Percentiles rank a stretch among this genome's conserved stretches.
Evolutionary conservation across 2,888 invertebrate genomes (phyloP).

Genomic region (Abrostola tripartita): DNA sequence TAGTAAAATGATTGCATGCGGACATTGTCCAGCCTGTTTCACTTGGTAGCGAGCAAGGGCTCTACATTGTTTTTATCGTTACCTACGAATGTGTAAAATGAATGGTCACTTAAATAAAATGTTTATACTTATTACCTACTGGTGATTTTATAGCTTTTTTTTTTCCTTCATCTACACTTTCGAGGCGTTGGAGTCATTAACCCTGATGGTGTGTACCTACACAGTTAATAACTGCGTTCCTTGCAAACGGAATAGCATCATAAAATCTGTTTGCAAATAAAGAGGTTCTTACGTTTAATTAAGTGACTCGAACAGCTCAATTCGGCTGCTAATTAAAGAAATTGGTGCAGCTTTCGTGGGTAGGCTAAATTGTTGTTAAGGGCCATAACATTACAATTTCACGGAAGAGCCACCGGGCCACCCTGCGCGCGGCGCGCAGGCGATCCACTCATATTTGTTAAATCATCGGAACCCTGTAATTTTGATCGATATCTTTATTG

Average conservation of each 20-base stretch:
- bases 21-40: conserved; percentile 18
- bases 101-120: conserved; percentile 53
- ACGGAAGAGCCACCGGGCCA: conserved; percentile 82
- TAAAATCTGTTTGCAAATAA: conserved; percentile 76
- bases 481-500: conserved; percentile 89
- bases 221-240: conserved; percentile 65
- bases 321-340: conserved; percentile 78
- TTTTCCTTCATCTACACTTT: conserved; percentile 66
- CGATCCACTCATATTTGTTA: conserved; percentile 86
- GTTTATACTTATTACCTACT: conserved; percentile 63
- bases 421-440: conserved; percentile 77
- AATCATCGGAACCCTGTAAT: conserved; percentile 87
- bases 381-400: conserved; percentile 82
- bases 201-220: conserved; percentile 71
- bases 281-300: conserved; percentile 77
- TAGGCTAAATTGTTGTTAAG: conserved; percentile 81
- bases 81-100: conserved; percentile 19
- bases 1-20: conserved; percentile 25
- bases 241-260: conserved; percentile 67
- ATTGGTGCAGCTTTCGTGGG: conserved; percentile 80
- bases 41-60: conserved; percentile 5
- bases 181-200: conserved; percentile 71
- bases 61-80: conserved; percentile 25
- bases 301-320: conserved; percentile 77
- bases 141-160: conserved; percentile 57